Conservation (phyloP, 1,140 invertebrate genomes). For the Temnothorax nylanderi region DNA sequence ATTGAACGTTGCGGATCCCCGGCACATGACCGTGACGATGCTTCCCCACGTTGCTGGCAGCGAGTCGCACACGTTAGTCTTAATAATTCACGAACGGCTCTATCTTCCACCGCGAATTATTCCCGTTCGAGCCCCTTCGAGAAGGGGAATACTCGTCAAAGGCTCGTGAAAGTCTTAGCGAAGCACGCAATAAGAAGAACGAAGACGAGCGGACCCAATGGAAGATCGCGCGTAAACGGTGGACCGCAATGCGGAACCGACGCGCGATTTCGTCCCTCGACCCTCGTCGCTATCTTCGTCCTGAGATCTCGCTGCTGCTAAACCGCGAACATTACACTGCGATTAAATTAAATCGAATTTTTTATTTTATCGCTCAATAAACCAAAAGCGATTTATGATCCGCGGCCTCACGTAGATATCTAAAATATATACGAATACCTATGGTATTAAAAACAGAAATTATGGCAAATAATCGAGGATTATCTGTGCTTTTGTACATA, state of each 20-base stretch:
- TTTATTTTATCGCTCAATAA: background rate
- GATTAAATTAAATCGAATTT: background rate
- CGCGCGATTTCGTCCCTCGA: conserved; percentile 12
- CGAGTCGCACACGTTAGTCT: conserved; percentile 81
- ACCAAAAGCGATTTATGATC: background rate
- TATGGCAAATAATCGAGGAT: background rate
- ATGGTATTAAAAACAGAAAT: background rate
- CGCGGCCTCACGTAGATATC: background rate
- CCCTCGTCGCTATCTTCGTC: background rate
- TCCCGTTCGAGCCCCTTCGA: conserved; percentile 48
- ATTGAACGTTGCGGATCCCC: conserved; percentile 31
- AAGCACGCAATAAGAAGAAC: conserved; percentile 36
- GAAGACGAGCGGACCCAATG: background rate
- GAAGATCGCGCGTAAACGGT: conserved; percentile 31
- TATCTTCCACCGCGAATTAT: conserved; percentile 78
- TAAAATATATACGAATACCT: background rate
- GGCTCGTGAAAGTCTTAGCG: conserved; percentile 23
- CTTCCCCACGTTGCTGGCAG: conserved; percentile 50
- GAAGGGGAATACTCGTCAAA: conserved; percentile 18
- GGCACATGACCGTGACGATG: conserved; percentile 40
- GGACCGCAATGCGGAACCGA: conserved; percentile 46
- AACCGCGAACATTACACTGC: background rate
- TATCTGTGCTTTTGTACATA: background rate
- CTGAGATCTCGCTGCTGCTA: background rate
- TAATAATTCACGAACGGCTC: conserved; percentile 83